A percentile compares a stretch with the other conserved stretches of the same genome.
Evolutionary conservation across 2,113 vertebrate genomes (phyloP).

Genomic region (Dipodomys spectabilis): DNA sequence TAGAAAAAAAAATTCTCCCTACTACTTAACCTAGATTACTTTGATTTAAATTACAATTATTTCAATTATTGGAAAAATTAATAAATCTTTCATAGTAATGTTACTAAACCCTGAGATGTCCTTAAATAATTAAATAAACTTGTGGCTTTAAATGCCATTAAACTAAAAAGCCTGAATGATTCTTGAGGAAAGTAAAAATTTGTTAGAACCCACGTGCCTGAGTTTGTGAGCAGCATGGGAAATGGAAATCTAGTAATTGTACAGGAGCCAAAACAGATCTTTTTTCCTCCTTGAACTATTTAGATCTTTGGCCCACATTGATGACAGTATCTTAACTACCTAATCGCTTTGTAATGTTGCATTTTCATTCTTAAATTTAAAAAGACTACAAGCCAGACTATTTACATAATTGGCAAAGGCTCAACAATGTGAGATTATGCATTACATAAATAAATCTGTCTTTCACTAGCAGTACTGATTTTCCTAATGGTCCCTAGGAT

Average conservation of each 20-base stretch:
- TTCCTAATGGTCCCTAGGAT: neutral
- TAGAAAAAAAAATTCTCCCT: constrained; percentile 54
- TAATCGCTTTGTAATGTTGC: constrained; percentile 2
- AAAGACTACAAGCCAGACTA: neutral
- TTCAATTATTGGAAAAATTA: constrained; percentile 62
- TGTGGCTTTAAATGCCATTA: constrained; percentile 35
- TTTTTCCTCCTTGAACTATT: neutral
- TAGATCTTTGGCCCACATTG: neutral
- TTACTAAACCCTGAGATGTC: constrained; percentile 50
- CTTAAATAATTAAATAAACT: constrained; percentile 62
- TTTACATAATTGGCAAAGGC: constrained; percentile 21
- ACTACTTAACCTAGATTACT: constrained; percentile 58
- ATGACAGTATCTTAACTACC: neutral
- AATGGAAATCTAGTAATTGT: neutral
- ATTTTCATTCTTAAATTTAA: neutral
- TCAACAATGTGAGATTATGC: neutral
- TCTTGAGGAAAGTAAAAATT: constrained; percentile 41
- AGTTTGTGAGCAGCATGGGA: neutral
- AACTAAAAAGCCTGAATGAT: constrained; percentile 44
- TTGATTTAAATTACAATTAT: constrained; percentile 65
- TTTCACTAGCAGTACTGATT: neutral
- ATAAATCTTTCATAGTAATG: constrained; percentile 51
- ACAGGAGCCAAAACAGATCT: neutral
- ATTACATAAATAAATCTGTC: neutral
- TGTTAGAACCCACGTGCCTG: neutral